Base-by-base conservation (phyloP, 1,140 invertebrate genomes). In the Macrostomum lignano region DNA sequence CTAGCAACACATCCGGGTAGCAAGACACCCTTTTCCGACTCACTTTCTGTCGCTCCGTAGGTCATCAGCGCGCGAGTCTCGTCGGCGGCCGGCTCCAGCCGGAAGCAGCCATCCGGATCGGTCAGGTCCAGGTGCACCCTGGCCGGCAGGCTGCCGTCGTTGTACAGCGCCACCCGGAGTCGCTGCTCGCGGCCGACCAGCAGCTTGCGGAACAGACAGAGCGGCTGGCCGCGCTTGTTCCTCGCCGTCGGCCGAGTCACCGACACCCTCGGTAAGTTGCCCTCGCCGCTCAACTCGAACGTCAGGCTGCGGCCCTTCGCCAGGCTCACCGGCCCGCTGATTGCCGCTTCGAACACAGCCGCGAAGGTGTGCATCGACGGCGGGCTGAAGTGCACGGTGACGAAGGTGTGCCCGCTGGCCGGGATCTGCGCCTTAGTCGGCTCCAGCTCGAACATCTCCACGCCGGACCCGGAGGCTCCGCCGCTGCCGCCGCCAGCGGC, bases 391-490 rank as follows among this genome's bases (percentile, higher is more conserved):
- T 48, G 46, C 9, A 58, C 44, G 11, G 47, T 49, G 17, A 46
- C 52, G 42, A 55, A 58, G 21, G 47, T 45, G 38, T 48, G 42
- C 29, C 51, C 48, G 38, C 55, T 50, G 24, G 52, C 47, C 25
- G 46, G 37, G 6, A 58, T 49, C 37, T 55, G 49, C 13, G 45
- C 46, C 21, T 47, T 33, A 2, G 37, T 20, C 25, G 54, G 52
- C 9, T 55, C 52, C n/a, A 58, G 43, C 32, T 58, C 55, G 46
- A 57, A 58, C 4, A 49, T 43, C 11, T 55, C 52, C n/a, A n/a
- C n/a, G n/a, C n/a, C n/a, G 21, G 38, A 35, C 10, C 42, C 39
- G 24, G 40, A 43, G 3, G 42, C 33, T 17, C 40, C 42, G 14
- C 42, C 42, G 9, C 39, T 42, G 1, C 38, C 32, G 7, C 30